These are phyloP conservation scores for Artemia franciscana DNA, from an alignment of 1,140 invertebrate species.

Conservation along the genomic window DNA sequence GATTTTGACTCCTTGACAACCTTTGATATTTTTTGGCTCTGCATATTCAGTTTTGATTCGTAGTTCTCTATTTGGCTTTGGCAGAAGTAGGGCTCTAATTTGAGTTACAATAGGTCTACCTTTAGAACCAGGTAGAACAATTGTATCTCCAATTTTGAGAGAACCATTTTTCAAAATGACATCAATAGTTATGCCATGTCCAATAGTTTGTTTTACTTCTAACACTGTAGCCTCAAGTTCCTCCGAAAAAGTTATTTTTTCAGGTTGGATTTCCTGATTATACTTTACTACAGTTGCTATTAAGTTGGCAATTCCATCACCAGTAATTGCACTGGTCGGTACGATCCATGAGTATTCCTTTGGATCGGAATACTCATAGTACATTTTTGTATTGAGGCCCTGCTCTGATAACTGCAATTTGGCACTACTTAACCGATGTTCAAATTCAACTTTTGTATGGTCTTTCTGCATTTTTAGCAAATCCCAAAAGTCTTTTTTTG, in stretches of 20 bases:
- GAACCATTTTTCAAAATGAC: slow-evolving; percentile 91
- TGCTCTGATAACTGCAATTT: slow-evolving; percentile 86
- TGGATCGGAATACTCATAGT: slow-evolving; percentile 84
- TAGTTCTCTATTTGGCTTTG: slow-evolving; percentile 90
- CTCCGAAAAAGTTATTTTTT: slow-evolving; percentile 73
- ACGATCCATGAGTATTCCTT: slow-evolving; percentile 82
- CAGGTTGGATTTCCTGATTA: slow-evolving; percentile 70
- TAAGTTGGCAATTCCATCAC: slow-evolving; percentile 96
- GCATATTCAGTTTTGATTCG: slow-evolving; percentile 88
- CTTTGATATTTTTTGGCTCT: slow-evolving; percentile 81
- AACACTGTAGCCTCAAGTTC: too few species aligned
- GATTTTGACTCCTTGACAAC: slow-evolving; percentile 95
- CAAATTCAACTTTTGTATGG: slow-evolving; percentile 83
- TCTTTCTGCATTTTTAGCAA: slow-evolving; percentile 57
- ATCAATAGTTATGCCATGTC: slow-evolving; percentile 90
- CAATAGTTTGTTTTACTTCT: too few species aligned
- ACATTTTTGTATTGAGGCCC: slow-evolving; percentile 81
- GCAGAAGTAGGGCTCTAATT: too few species aligned
- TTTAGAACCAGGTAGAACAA: slow-evolving; percentile 87
- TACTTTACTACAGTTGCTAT: slow-evolving; percentile 75
- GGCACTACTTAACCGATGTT: slow-evolving; percentile 63
- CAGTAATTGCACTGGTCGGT: slow-evolving; percentile 87
- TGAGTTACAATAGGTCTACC: too few species aligned
- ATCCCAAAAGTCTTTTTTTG: slow-evolving; percentile 69
- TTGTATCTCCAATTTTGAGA: slow-evolving; percentile 72